Base-by-base conservation (phyloP, 2,888 invertebrate species). In the Eulithis testata region DNA sequence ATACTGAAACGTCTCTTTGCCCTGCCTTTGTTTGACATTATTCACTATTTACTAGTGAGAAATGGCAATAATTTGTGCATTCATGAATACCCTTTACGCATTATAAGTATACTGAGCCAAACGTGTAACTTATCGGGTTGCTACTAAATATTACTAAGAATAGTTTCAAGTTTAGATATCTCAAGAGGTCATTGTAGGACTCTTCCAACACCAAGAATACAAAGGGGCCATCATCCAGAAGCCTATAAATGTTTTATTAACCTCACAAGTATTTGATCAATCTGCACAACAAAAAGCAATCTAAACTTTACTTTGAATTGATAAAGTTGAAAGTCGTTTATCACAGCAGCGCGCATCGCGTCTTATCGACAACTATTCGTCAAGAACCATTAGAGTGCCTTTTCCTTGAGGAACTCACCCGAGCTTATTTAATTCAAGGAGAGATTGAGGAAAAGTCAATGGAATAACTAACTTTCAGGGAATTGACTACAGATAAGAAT, bases 321-420 rank as follows among this genome's bases (percentile, higher is more conserved):
- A 66, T 66, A 66, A 63, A 66, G 66, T 66, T 60, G 56, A 63
- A 45, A 63, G 52, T 66, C 66, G 66, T 66, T 21, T 43, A 63
- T 63, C 63, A 54, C 12, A 27, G 53, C 59, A 21, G 27, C 49
- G 60, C 51, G 52, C 43, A 52, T 58, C 53, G 61, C 52, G 27
- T 55, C 68, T 55, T 54, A 58, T 62, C 65, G 67, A 63, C 44
- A 66, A 67, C 65, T 69, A 56, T 66, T 71, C 60, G 59, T 63
- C 51, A 51, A 65, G 63, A 69, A 63, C 65, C 65, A 69, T 71
- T 69, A 68, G 52, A 47, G 64, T 57, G 59, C 54, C 52, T 52
- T 59, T 54, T 63, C 60, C 56, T 56, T 21, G 27, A 58, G 27
- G 51, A 59, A 62, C 54, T 61, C 61, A 31, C 49, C 51, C 31